Conservation (phyloP, 1,140 invertebrate species). For the Conus ventricosus region DNA sequence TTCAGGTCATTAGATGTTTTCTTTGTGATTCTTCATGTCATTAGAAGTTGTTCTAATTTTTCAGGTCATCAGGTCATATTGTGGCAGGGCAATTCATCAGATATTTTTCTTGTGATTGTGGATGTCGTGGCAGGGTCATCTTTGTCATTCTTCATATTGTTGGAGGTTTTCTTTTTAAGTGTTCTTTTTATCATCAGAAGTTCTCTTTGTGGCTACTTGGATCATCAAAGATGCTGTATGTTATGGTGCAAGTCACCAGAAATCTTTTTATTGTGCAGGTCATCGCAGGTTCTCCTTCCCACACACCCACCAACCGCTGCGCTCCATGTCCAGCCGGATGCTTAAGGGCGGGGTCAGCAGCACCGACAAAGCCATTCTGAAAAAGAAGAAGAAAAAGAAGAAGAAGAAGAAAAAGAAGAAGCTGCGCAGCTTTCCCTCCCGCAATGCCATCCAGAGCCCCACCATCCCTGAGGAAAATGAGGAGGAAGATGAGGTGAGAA, state of each 20-base stretch:
- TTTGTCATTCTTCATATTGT: too few species aligned
- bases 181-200: too few species aligned
- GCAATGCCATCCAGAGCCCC: conserved; percentile 61
- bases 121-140: too few species aligned
- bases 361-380: conserved; percentile 74
- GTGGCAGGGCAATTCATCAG: too few species aligned
- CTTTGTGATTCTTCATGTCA: too few species aligned
- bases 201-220: not conserved
- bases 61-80: too few species aligned
- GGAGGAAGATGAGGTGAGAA: conserved; percentile 50
- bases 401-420: conserved; percentile 72
- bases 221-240: conserved; percentile 12
- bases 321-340: conserved; percentile 62
- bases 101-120: too few species aligned
- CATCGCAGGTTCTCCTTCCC: conserved; percentile 64
- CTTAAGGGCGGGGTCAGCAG: conserved; percentile 43
- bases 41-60: too few species aligned
- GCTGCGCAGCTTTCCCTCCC: conserved; percentile 63
- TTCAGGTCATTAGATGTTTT: too few species aligned
- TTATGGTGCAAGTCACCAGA: too few species aligned
- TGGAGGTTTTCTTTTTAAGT: too few species aligned
- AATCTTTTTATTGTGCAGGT: conserved; percentile 40
- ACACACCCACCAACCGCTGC: conserved; percentile 66
- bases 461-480: conserved; percentile 63
- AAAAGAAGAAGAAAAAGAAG: conserved; percentile 66